Conservation (phyloP, 2,888 invertebrate species). For the Eupeodes luniger region DNA sequence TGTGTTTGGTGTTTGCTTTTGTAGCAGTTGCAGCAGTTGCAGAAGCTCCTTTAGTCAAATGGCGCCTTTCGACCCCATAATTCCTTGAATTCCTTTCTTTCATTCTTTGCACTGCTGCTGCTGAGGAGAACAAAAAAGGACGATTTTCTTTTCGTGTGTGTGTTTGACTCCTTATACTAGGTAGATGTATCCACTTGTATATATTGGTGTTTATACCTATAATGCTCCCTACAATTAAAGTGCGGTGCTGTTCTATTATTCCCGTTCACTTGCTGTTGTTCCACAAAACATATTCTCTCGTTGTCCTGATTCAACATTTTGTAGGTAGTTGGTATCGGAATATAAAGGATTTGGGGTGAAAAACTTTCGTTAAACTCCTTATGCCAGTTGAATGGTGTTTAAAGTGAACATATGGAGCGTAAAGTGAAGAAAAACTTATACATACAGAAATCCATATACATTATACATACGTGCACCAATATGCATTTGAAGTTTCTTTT, state of each 20-base stretch:
- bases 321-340: background rate
- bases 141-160: background rate
- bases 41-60: constrained; percentile 59
- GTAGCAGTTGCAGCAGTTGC: constrained; percentile 12
- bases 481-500: constrained; percentile 11
- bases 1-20: constrained; percentile 43
- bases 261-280: constrained; percentile 49
- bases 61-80: constrained; percentile 68
- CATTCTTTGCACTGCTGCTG: background rate
- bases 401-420: constrained; percentile 40
- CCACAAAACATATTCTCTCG: background rate
- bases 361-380: constrained; percentile 52
- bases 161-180: background rate
- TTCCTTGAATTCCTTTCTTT: constrained; percentile 52
- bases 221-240: constrained; percentile 69
- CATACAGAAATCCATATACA: background rate
- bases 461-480: background rate
- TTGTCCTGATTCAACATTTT: constrained; percentile 2
- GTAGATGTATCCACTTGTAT: too few relatives aligned
- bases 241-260: constrained; percentile 55
- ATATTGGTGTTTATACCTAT: constrained; percentile 30
- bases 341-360: constrained; percentile 1
- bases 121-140: background rate
- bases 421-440: background rate
- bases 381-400: constrained; percentile 49